Percentiles rank a stretch among this genome's conserved stretches.
phyloP scores from a whole-genome alignment of 2,888 invertebrate genomes.

The Nasonia oneida region DNA sequence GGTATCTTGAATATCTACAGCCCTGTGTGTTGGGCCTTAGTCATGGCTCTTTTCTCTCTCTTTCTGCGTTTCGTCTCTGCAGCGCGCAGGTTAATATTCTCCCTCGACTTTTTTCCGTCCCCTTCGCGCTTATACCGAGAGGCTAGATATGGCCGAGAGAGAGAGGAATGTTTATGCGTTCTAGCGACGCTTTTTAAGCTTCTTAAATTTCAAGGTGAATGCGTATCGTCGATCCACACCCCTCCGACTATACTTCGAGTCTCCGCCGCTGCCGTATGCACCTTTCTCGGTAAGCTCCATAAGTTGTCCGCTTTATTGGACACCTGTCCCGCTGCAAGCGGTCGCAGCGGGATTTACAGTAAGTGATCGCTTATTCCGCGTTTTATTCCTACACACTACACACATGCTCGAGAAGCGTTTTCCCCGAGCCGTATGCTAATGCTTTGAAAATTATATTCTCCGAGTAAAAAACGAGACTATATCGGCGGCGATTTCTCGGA shows the following conservation, averaged over 20 bases:
- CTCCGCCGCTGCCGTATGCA: not conserved
- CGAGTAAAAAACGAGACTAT: too few species aligned
- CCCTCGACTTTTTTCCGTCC: constrained; percentile 51
- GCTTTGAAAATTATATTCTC: constrained; percentile 2
- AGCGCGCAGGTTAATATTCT: constrained; percentile 23
- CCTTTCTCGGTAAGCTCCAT: constrained; percentile 55
- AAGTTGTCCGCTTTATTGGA: constrained; percentile 61
- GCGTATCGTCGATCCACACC: constrained; percentile 24
- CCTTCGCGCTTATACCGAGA: constrained; percentile 46
- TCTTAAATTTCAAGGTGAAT: constrained; percentile 60
- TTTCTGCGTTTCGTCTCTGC: constrained; percentile 26
- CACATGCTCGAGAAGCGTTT: constrained; percentile 40
- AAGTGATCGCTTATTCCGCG: constrained; percentile 56
- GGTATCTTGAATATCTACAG: constrained; percentile 72
- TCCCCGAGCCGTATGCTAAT: constrained; percentile 33
- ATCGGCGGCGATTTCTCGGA: not conserved
- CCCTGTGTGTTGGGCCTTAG: constrained; percentile 64
- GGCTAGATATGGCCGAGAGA: constrained; percentile 2
- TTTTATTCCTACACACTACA: not conserved
- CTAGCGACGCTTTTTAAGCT: constrained; percentile 57
- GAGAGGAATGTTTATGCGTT: constrained; percentile 59
- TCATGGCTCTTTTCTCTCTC: constrained; percentile 57
- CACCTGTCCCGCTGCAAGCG: constrained; percentile 55
- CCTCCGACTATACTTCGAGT: not conserved
- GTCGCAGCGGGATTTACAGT: constrained; percentile 48